phyloP scores from a whole-genome alignment of 2,113 vertebrate species.

The Formicarius rufipectus region DNA sequence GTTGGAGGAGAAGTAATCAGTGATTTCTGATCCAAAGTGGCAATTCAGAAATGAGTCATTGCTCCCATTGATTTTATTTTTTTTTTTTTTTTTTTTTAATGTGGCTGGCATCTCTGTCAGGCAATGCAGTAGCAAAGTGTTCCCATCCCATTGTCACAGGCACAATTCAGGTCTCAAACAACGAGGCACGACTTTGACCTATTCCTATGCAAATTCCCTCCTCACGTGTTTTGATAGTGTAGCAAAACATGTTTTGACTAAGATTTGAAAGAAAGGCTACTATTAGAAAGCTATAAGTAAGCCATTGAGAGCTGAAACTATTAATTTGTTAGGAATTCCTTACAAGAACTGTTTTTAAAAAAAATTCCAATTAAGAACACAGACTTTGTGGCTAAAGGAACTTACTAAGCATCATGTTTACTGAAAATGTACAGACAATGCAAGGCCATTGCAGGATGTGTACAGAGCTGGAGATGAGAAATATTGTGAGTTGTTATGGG shows the following conservation, averaged over 20 bases:
- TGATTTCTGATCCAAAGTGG: conserved; percentile 36
- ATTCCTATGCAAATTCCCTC: neutral
- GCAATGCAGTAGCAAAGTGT: neutral
- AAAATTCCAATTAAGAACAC: neutral
- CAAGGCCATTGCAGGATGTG: neutral
- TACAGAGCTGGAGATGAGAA: neutral
- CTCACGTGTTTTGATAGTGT: neutral
- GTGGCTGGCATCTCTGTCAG: neutral
- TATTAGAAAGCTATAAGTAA: neutral
- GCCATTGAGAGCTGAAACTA: neutral
- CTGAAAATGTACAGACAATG: neutral
- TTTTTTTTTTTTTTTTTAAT: neutral
- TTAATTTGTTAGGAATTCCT: neutral
- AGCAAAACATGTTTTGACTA: neutral
- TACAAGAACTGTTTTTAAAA: neutral
- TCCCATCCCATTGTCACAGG: conserved; percentile 36
- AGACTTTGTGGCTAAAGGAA: neutral
- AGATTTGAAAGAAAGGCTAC: neutral
- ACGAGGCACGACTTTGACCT: neutral
- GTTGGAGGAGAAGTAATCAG: conserved; percentile 46
- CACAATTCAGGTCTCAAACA: neutral
- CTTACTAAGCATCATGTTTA: neutral
- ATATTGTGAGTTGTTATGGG: neutral
- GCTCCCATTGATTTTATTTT: neutral
- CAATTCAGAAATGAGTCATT: conserved; percentile 50